Percentiles rank a stretch among this genome's conserved stretches.
Conservation (phyloP, 2,797 vertebrate genomes). For the Enteromius afrohamiltoni region DNA sequence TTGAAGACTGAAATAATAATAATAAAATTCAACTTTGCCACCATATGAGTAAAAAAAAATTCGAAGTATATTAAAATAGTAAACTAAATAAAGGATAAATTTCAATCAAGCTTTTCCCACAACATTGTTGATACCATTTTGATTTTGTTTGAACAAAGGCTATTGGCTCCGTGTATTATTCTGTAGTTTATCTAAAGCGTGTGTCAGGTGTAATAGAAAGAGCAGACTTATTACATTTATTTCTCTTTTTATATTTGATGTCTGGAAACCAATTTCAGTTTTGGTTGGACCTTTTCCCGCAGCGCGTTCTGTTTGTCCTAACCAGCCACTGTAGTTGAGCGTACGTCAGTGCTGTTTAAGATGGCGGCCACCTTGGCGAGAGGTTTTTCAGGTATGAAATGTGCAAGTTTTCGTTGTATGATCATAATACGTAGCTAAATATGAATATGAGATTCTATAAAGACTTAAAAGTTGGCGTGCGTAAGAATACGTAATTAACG, state of each 20-base stretch:
- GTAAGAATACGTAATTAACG: not conserved
- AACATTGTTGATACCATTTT: too few relatives aligned
- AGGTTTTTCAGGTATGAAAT: conserved; percentile 70
- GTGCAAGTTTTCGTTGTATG: not conserved
- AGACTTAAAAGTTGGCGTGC: not conserved
- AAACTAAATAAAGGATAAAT: not conserved
- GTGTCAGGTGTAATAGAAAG: not conserved
- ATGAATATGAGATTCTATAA: not conserved
- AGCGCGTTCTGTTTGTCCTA: conserved; percentile 58
- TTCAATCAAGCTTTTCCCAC: not conserved
- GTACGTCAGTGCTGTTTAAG: conserved; percentile 55
- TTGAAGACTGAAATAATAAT: too few relatives aligned
- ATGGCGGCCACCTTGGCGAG: conserved; percentile 76
- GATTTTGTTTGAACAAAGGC: not conserved
- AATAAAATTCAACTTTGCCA: not conserved
- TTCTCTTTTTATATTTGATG: not conserved
- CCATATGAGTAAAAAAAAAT: not conserved
- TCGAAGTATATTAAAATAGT: not conserved
- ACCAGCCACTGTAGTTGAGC: conserved; percentile 52
- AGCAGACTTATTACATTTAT: not conserved
- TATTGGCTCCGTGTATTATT: not conserved
- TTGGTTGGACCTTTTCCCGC: not conserved
- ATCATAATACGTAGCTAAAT: not conserved
- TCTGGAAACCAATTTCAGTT: not conserved
- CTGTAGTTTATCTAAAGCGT: not conserved